Evolutionary conservation across 2,888 invertebrate genomes (phyloP).

Genomic region (Parascotia fuliginaria): DNA sequence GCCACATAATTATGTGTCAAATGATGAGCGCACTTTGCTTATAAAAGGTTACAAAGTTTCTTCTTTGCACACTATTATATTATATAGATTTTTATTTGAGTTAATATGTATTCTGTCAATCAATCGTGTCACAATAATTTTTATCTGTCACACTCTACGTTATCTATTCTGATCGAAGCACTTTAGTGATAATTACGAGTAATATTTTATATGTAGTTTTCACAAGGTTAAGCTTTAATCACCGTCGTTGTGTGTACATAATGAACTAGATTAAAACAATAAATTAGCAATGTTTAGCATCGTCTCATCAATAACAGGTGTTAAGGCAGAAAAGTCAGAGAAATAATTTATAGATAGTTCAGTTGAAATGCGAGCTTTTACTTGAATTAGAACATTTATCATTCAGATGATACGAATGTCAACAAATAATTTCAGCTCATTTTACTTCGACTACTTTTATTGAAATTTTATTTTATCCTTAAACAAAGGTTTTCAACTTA

Average conservation of each 20-base stretch:
- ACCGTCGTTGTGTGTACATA: constrained; percentile 3
- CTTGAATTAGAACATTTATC: neutral
- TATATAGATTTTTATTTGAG: neutral
- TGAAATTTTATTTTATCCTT: too few relatives aligned
- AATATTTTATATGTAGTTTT: constrained; percentile 22
- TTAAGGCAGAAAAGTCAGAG: too few relatives aligned
- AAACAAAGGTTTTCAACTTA: too few relatives aligned
- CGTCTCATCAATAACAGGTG: neutral
- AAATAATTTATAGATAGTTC: too few relatives aligned
- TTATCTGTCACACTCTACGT: constrained; percentile 20
- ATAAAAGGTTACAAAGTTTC: too few relatives aligned
- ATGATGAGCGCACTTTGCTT: too few relatives aligned
- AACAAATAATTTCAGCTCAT: too few relatives aligned
- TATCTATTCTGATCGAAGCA: constrained; percentile 33
- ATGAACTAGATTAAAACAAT: constrained; percentile 12
- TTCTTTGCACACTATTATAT: too few relatives aligned
- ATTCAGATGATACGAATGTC: neutral
- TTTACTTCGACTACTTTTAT: too few relatives aligned
- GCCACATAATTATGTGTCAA: too few relatives aligned
- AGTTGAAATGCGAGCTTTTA: neutral
- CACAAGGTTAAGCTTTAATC: constrained; percentile 21
- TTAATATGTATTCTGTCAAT: constrained; percentile 11
- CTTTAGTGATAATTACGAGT: constrained; percentile 35
- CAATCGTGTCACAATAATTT: constrained; percentile 10
- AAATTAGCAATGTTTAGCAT: constrained; percentile 15